Base-by-base conservation (phyloP, 1,140 invertebrate species). In the Berghia stephanieae region DNA sequence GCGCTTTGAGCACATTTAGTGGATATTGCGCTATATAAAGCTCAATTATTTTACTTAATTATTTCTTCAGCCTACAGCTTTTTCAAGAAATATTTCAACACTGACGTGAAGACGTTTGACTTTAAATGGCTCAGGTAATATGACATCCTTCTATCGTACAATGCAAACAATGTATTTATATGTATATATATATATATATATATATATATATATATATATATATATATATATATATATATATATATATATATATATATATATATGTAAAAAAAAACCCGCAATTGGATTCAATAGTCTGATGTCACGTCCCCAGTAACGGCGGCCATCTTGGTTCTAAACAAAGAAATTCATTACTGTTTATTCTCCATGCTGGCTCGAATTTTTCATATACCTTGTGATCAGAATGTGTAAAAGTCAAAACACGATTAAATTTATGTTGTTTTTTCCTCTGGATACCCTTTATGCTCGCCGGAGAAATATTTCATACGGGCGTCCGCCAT, bases 71-170 rank as follows among this genome's bases (percentile, higher is more conserved):
- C 84, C 3, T 83, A 77, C 43, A 46, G 79, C 24, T 86, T 87
- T 67, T 87, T 86, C 74, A 75, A 77, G 66, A 79, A 74, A 44
- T 80, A 83, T 36, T 82, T 86, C 77, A 84, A 84, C 1, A 76
- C 77, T 60, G 75, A 84, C 46, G 75, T 79, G 1, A 70, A 75
- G 27, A 86, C 86, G 2, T 86, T 87, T 80, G 85, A 86, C 74
- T 87, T 79, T 75, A 87, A 87, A 80, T 86, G 85, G 86, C 49
- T 87, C 66, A 81, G 84, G 84, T 85, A 78, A 68, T 71, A 3
- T 31, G 18, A 10, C 36, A 40, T 49, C n/a, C n/a, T 52, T 52
- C 6, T 2, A 43, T 18, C 8, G 24, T 6, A 44, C 27, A 63
- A 63, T 31, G 13, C 8, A 13, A 10, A 63, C 27, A 63, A 31